Evolutionary conservation across 2,113 vertebrate genomes (phyloP).

Genomic region (Panurus biarmicus): DNA sequence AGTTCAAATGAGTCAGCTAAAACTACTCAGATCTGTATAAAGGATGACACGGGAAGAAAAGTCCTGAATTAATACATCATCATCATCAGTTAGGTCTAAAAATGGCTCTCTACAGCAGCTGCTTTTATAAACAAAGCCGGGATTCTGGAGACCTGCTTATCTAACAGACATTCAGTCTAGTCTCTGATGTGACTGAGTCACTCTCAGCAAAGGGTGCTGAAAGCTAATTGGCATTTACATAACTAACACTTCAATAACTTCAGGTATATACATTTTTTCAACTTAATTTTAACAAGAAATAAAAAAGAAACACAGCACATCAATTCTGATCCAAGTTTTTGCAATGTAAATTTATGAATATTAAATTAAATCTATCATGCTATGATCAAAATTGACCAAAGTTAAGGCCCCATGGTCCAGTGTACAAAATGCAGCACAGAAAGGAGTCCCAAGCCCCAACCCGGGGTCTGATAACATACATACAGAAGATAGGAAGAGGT

Average conservation of each 20-base stretch:
- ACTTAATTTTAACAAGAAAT: slow-evolving; percentile 30
- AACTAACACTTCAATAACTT: neutral
- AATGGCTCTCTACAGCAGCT: neutral
- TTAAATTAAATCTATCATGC: neutral
- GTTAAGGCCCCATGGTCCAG: neutral
- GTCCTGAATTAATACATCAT: neutral
- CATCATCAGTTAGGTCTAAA: neutral
- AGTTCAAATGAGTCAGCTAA: neutral
- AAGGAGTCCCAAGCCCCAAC: neutral
- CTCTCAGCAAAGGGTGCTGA: neutral
- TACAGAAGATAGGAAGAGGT: neutral
- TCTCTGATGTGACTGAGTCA: neutral
- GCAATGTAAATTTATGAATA: neutral
- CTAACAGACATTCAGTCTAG: neutral
- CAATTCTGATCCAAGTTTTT: neutral
- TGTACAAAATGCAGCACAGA: neutral
- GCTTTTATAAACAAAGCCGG: slow-evolving; percentile 7
- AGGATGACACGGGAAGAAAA: neutral
- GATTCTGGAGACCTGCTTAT: neutral
- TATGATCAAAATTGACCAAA: neutral
- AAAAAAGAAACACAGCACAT: neutral
- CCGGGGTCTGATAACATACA: neutral
- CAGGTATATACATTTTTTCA: neutral
- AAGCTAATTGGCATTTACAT: slow-evolving; percentile 25
- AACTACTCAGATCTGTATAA: neutral